These are phyloP conservation scores for Lycaena phlaeas DNA, from an alignment of 2,888 invertebrate genomes.

Conservation along the genomic window DNA sequence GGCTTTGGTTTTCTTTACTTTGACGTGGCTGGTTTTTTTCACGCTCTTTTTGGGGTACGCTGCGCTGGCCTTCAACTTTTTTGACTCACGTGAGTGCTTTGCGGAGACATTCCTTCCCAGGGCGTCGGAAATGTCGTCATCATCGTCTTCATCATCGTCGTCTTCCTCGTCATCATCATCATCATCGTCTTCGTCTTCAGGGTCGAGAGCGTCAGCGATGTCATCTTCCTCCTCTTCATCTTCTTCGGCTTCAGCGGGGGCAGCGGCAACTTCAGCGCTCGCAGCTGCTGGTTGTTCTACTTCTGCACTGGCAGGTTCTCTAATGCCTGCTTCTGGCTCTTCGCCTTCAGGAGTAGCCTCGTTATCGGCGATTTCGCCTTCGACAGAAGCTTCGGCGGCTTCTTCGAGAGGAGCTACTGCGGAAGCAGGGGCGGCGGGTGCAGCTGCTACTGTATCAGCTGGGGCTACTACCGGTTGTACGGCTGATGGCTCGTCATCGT, in stretches of 20 bases:
- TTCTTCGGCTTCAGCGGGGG: constrained; percentile 67
- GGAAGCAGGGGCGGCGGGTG: constrained; percentile 35
- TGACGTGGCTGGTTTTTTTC: constrained; percentile 64
- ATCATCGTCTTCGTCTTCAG: constrained; percentile 77
- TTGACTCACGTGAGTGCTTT: constrained; percentile 88
- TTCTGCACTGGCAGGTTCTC: constrained; percentile 54
- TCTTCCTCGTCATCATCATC: constrained; percentile 80
- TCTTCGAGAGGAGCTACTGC: constrained; percentile 21
- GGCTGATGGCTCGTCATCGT: constrained; percentile 69
- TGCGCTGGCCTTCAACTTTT: constrained; percentile 72
- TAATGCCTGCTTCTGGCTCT: constrained; percentile 52
- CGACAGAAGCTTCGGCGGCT: constrained; percentile 27
- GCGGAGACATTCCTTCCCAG: constrained; percentile 61
- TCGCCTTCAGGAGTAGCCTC: constrained; percentile 54
- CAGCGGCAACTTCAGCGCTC: constrained; percentile 41
- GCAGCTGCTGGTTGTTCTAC: constrained; percentile 37
- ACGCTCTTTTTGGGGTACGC: constrained; percentile 60
- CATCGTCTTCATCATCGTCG: constrained; percentile 76
- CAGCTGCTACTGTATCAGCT: constrained; percentile 49
- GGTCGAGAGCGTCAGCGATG: constrained; percentile 69
- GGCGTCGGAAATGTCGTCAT: constrained; percentile 76
- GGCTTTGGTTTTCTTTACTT: constrained; percentile 71
- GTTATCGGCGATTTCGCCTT: constrained; percentile 42
- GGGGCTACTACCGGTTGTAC: constrained; percentile 63
- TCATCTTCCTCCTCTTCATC: constrained; percentile 76